Percentiles rank a stretch among this genome's conserved stretches.
Evolutionary conservation across 2,113 vertebrate species (phyloP).

Genomic region (Trichechus manatus): DNA sequence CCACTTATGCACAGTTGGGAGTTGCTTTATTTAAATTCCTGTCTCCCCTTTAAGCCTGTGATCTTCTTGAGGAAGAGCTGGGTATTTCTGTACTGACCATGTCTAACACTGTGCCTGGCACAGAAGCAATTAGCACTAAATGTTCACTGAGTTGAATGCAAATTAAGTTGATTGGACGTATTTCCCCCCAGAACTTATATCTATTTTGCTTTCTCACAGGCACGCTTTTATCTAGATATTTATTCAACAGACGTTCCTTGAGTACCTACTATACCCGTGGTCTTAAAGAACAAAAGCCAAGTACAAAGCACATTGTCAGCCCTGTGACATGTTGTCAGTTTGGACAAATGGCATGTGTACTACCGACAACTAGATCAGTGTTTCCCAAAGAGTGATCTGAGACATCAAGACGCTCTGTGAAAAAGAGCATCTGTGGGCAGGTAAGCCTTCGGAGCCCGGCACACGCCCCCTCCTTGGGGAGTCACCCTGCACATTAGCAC

Average conservation of each 20-base stretch:
- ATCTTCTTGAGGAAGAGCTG: not conserved
- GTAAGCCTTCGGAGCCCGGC: not conserved
- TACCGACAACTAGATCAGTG: not conserved
- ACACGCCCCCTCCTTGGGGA: not conserved
- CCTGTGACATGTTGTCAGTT: not conserved
- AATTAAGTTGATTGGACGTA: not conserved
- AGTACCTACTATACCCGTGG: not conserved
- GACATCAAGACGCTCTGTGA: not conserved
- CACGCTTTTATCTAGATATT: not conserved
- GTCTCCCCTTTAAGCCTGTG: not conserved
- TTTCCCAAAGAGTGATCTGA: not conserved
- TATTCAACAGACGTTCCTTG: not conserved
- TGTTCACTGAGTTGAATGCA: accelerated
- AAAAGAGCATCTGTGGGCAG: not conserved
- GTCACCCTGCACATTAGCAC: not conserved
- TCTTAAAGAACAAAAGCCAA: not conserved
- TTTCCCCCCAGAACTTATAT: not conserved
- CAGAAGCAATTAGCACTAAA: not conserved
- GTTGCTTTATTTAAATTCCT: not conserved
- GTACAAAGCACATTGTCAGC: not conserved
- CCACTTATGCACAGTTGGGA: not conserved
- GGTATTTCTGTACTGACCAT: not conserved
- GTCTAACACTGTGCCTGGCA: not conserved
- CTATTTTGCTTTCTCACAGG: not conserved
- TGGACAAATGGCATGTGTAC: not conserved